These are phyloP conservation scores for Luperina testacea DNA, from an alignment of 2,888 invertebrate genomes.

Conservation along the genomic window DNA sequence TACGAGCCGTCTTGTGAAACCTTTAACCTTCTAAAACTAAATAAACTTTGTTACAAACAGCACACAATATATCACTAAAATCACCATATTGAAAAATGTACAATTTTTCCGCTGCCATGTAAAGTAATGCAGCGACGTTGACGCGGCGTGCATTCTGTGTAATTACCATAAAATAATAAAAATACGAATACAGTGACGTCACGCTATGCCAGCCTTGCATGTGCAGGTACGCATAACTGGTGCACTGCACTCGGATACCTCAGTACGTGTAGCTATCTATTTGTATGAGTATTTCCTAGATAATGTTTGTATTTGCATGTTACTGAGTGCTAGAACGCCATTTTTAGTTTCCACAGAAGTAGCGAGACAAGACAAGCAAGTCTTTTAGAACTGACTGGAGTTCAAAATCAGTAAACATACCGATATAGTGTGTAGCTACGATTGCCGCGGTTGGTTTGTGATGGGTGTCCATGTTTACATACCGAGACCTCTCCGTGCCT, in stretches of 20 bases:
- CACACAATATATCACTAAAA: not conserved
- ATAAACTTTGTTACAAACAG: not conserved
- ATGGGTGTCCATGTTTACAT: not conserved
- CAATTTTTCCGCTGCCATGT: conserved; percentile 51
- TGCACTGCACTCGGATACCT: conserved; percentile 37
- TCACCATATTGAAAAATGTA: conserved; percentile 24
- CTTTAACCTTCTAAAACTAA: not conserved
- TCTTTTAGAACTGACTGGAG: not conserved
- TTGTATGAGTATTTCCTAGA: conserved; percentile 12
- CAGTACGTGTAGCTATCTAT: conserved; percentile 29
- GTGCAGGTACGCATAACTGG: conserved; percentile 41
- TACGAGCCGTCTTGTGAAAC: not conserved
- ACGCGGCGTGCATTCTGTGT: conserved; percentile 42
- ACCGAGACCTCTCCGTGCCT: not conserved
- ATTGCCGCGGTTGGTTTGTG: not conserved
- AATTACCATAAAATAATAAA: conserved; percentile 68
- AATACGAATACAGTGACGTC: conserved; percentile 51
- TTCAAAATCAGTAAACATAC: not conserved
- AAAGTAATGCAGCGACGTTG: conserved; percentile 51
- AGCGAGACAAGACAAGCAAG: not conserved
- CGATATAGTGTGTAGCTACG: not conserved
- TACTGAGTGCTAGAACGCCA: not conserved
- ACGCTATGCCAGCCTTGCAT: conserved; percentile 56
- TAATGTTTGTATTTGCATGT: conserved; percentile 23
- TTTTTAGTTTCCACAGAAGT: not conserved